A percentile compares a stretch with the other conserved stretches of the same genome.
Conservation (phyloP, 1,140 invertebrate species). For the Sesamia nonagrioides region DNA sequence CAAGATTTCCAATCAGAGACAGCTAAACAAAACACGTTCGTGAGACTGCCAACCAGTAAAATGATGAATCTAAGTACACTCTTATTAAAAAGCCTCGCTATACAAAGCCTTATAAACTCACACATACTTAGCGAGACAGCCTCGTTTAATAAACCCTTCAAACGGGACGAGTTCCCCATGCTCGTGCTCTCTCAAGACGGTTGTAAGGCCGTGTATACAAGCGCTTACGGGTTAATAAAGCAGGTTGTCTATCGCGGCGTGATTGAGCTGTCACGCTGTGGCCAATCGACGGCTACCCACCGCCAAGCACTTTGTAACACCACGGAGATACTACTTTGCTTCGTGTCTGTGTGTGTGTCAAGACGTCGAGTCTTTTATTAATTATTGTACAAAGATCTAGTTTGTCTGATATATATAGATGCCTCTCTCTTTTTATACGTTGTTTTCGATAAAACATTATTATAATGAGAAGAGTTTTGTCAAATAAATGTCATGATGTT, state of each 20-base stretch:
- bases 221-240: neutral
- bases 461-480: too few species aligned
- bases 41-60: too few species aligned
- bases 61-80: too few species aligned
- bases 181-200: neutral
- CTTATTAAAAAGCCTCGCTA: neutral
- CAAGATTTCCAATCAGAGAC: too few species aligned
- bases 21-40: too few species aligned
- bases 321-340: neutral
- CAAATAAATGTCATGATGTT: too few species aligned
- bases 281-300: neutral
- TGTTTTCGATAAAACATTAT: neutral
- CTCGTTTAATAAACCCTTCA: slow-evolving; percentile 6
- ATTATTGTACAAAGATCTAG: too few species aligned
- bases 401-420: too few species aligned
- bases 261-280: slow-evolving; percentile 27
- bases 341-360: neutral
- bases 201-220: neutral
- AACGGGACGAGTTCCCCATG: neutral
- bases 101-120: neutral
- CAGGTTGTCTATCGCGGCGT: neutral
- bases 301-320: neutral
- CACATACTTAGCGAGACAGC: neutral
- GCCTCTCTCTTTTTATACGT: neutral
- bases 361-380: neutral